A percentile compares a stretch with the other conserved stretches of the same genome.
phyloP scores from a whole-genome alignment of 2,888 invertebrate species.

The Theretra japonica region DNA sequence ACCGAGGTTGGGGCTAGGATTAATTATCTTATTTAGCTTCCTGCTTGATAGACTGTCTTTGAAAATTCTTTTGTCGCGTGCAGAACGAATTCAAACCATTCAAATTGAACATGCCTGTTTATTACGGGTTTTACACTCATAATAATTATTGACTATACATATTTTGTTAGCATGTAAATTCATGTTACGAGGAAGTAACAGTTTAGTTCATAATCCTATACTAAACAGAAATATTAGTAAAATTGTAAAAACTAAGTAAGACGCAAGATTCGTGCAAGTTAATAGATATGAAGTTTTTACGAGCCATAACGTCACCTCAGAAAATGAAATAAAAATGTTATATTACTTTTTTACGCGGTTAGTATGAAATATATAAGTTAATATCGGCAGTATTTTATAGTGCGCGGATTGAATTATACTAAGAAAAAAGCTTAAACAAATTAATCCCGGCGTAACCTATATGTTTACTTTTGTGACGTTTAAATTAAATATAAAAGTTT shows the following conservation, averaged over 20 bases:
- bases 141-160: no score
- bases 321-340: conserved; percentile 67
- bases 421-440: conserved; percentile 16
- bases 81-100: no score
- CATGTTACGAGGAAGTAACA: no score
- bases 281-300: conserved; percentile 72
- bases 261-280: conserved; percentile 63
- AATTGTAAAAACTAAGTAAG: conserved; percentile 52
- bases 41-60: no score
- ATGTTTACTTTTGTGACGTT: not conserved
- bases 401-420: not conserved
- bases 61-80: no score
- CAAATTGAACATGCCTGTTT: no score
- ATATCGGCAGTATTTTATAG: conserved; percentile 37
- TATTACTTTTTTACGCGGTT: conserved; percentile 59
- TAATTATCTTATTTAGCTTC: no score
- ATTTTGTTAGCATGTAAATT: no score
- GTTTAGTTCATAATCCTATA: not conserved
- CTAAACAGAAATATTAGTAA: conserved; percentile 32
- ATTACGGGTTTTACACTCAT: no score
- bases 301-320: conserved; percentile 66
- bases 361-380: conserved; percentile 49
- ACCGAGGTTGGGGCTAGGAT: no score
- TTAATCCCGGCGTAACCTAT: not conserved
- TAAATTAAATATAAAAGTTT: not conserved